These are phyloP conservation scores for Venusia cambrica DNA, from an alignment of 2,888 invertebrate species.

Conservation along the genomic window DNA sequence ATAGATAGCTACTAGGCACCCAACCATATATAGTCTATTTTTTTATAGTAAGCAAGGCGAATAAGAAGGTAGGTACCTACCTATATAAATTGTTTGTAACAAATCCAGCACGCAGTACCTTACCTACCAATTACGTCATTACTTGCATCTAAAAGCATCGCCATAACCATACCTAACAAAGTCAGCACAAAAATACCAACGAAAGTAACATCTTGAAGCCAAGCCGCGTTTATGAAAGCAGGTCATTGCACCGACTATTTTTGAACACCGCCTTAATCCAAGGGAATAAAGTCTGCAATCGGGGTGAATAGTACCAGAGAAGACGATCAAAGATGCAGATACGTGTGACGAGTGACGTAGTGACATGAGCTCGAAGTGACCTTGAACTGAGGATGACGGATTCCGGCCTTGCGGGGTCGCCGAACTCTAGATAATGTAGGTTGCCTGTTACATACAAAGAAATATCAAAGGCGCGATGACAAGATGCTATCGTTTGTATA, in stretches of 20 bases:
- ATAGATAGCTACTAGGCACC: too few species aligned
- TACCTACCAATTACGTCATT: slow-evolving; percentile 5
- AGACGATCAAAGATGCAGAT: slow-evolving; percentile 70
- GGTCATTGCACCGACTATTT: slow-evolving; percentile 70
- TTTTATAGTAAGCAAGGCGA: too few species aligned
- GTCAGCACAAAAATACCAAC: slow-evolving; percentile 58
- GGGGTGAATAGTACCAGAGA: slow-evolving; percentile 60
- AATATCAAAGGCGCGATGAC: slow-evolving; percentile 23
- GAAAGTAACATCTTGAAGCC: slow-evolving; percentile 66
- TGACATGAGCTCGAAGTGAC: slow-evolving; percentile 56
- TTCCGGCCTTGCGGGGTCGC: slow-evolving; percentile 76
- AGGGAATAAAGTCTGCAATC: slow-evolving; percentile 54
- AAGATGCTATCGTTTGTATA: slow-evolving; percentile 17
- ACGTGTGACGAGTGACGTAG: slow-evolving; percentile 56
- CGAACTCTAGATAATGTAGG: slow-evolving; percentile 55
- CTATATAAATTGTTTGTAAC: too few species aligned
- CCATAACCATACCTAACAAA: slow-evolving; percentile 45
- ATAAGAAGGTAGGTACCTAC: too few species aligned
- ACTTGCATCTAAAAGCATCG: slow-evolving; percentile 16
- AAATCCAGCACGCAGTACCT: too few species aligned
- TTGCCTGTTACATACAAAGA: slow-evolving; percentile 44
- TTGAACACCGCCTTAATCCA: slow-evolving; percentile 50
- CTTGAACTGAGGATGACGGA: slow-evolving; percentile 75
- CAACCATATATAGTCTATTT: too few species aligned
- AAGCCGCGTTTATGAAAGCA: slow-evolving; percentile 48